phyloP scores from a whole-genome alignment of 2,113 vertebrate genomes.

The Pyxicephalus adspersus region DNA sequence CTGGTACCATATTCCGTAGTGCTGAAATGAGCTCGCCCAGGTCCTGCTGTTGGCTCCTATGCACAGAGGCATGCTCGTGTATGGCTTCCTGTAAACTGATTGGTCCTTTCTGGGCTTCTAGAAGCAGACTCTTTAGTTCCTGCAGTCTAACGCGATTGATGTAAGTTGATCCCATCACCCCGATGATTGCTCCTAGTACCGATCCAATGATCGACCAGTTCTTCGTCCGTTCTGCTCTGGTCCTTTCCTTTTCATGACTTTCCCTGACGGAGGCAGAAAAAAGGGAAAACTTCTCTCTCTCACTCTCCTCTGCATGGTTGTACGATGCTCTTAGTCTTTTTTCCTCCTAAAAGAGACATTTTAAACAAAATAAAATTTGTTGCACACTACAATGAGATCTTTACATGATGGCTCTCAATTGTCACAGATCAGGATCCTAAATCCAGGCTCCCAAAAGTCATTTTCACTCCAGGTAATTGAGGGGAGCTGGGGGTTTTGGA shows the following conservation, averaged over 20 bases:
- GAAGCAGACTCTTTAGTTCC: constrained; percentile 87
- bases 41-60: constrained; percentile 84
- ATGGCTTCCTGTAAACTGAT: constrained; percentile 91
- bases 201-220: constrained; percentile 98
- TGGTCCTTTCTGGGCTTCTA: constrained; percentile 94
- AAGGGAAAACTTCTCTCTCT: constrained; percentile 88
- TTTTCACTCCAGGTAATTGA: no score
- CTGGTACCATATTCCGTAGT: constrained; percentile 73
- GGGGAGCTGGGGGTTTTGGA: no score
- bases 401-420: no score
- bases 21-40: constrained; percentile 76
- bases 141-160: constrained; percentile 92
- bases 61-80: constrained; percentile 81
- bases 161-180: constrained; percentile 94
- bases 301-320: constrained; percentile 78
- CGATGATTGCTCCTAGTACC: constrained; percentile 89
- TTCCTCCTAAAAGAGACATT: constrained; percentile 82
- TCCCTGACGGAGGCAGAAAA: constrained; percentile 91
- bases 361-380: background rate
- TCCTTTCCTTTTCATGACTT: constrained; percentile 94
- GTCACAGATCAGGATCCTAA: no score
- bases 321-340: constrained; percentile 80
- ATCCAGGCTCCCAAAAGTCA: no score
- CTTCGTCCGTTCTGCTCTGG: constrained; percentile 92
- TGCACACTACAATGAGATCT: background rate